Conservation (phyloP, 1,140 invertebrate species). For the Tenebrio molitor region DNA sequence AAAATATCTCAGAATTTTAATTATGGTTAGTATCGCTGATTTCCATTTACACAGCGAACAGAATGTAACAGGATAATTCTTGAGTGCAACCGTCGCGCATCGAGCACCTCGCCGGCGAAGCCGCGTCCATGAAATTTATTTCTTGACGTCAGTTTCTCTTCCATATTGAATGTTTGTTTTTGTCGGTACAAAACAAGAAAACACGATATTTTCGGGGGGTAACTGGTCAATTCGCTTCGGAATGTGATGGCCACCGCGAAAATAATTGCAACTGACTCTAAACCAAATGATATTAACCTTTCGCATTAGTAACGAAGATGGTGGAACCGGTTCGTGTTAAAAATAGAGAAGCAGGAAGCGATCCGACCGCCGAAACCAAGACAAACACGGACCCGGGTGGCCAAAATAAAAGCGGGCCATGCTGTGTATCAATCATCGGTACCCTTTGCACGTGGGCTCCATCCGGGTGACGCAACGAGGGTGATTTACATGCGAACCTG, state of each 20-base stretch:
- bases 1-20: no score
- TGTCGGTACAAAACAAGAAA: no score
- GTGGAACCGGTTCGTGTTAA: neutral
- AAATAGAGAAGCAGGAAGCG: neutral
- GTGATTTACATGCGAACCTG: neutral
- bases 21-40: no score
- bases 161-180: no score
- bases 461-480: neutral
- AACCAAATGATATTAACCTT: neutral
- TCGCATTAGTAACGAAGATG: neutral
- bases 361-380: neutral
- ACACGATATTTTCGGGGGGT: no score
- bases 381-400: neutral
- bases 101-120: no score
- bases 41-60: no score
- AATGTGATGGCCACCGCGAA: neutral
- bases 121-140: no score
- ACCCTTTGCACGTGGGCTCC: neutral
- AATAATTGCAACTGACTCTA: neutral
- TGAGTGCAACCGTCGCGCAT: no score
- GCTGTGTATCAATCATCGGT: neutral
- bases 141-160: no score
- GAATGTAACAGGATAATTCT: no score
- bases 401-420: neutral
- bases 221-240: no score